These are phyloP conservation scores for Platyrinchus mystaceus DNA, from an alignment of 2,797 vertebrate genomes.

Conservation along the genomic window DNA sequence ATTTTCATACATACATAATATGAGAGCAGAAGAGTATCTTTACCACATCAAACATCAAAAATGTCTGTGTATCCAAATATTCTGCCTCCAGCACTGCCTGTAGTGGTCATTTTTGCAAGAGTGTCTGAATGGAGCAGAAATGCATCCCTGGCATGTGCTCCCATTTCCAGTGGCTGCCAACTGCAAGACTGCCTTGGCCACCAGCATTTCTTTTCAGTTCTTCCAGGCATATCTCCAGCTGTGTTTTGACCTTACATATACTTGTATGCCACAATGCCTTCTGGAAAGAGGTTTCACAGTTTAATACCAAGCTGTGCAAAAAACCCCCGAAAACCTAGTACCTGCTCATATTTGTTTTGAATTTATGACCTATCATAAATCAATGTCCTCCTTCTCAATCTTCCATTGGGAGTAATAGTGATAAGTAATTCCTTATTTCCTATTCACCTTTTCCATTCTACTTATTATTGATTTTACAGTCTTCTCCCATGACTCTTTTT, in stretches of 20 bases:
- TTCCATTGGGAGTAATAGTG: not conserved
- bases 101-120: not conserved
- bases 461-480: not conserved
- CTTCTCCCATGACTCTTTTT: not conserved
- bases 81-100: not conserved
- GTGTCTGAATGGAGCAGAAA: fast-evolving
- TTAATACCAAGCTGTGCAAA: not conserved
- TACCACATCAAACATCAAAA: not conserved
- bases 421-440: not conserved
- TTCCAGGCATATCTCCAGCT: not conserved
- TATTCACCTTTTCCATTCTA: not conserved
- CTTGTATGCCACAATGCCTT: not conserved
- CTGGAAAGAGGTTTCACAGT: not conserved
- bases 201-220: not conserved
- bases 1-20: not conserved
- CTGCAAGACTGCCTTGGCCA: not conserved
- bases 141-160: not conserved
- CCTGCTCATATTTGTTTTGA: not conserved
- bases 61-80: not conserved
- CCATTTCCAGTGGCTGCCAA: not conserved
- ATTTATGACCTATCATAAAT: not conserved
- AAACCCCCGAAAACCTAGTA: not conserved
- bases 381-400: not conserved
- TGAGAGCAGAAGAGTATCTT: not conserved
- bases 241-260: not conserved